These are phyloP conservation scores for Temnothorax curvispinosus DNA, from an alignment of 1,140 invertebrate species.

Conservation along the genomic window DNA sequence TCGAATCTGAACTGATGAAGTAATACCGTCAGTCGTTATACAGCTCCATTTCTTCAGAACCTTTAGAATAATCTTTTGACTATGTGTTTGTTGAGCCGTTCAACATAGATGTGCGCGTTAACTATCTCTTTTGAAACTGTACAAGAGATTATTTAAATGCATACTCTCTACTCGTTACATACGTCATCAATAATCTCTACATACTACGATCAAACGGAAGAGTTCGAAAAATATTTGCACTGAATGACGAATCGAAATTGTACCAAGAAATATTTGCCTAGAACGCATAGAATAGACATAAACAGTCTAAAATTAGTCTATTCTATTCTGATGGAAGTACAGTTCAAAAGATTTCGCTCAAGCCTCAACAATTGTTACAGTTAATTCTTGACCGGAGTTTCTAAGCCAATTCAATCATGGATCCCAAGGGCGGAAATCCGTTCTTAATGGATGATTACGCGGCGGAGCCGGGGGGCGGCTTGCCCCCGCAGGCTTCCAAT, in stretches of 20 bases:
- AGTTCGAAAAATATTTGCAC: neutral
- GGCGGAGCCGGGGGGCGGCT: slow-evolving; percentile 76
- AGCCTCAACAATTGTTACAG: neutral
- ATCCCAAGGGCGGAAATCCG: slow-evolving; percentile 88
- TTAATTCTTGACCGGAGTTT: neutral
- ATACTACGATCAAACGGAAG: neutral
- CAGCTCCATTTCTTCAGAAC: neutral
- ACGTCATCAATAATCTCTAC: neutral
- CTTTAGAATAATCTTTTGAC: neutral
- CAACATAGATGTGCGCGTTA: neutral
- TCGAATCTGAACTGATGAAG: slow-evolving; percentile 87
- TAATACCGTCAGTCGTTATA: slow-evolving; percentile 59
- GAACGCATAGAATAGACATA: neutral
- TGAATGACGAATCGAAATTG: neutral
- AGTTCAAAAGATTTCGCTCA: slow-evolving; percentile 2
- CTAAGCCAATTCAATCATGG: slow-evolving; percentile 83
- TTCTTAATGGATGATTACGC: slow-evolving; percentile 90
- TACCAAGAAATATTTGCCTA: neutral
- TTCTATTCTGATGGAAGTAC: slow-evolving; percentile 9
- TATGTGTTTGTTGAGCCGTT: neutral
- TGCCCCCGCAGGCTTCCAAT: slow-evolving; percentile 87
- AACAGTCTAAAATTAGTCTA: slow-evolving; percentile 1
- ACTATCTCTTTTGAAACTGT: neutral
- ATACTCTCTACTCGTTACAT: neutral
- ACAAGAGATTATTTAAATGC: neutral